These are phyloP conservation scores for Thermophis baileyi DNA, from an alignment of 2,113 vertebrate species.

Conservation along the genomic window DNA sequence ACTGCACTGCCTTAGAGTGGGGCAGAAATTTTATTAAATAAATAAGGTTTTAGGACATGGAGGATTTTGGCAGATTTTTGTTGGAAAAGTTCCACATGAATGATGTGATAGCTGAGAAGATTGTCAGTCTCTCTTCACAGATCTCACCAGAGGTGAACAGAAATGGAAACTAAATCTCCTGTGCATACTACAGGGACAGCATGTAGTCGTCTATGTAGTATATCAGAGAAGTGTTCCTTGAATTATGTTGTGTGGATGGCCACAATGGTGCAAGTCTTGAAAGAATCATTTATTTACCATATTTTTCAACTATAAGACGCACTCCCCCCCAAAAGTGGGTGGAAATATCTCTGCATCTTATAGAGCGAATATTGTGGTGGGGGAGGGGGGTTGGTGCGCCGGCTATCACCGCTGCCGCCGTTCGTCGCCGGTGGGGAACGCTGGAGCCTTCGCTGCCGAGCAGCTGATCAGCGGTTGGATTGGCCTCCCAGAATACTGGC, in stretches of 20 bases:
- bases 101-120: neutral
- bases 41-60: neutral
- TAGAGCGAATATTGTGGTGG: no score
- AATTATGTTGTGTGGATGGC: neutral
- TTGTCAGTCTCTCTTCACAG: neutral
- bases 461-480: no score
- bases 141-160: neutral
- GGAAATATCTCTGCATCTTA: no score
- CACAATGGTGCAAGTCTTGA: neutral
- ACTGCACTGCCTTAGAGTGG: neutral
- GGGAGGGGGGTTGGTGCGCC: no score
- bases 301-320: no score
- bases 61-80: neutral
- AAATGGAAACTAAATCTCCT: neutral
- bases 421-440: rapidly evolving
- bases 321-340: no score
- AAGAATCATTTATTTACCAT: neutral
- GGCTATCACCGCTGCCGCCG: no score
- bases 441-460: no score
- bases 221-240: neutral
- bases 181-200: neutral
- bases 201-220: neutral
- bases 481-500: no score
- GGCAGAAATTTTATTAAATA: neutral
- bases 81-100: neutral